A percentile compares a stretch with the other conserved stretches of the same genome.
Conservation (phyloP, 2,888 invertebrate species). For the Zele albiditarsus region DNA sequence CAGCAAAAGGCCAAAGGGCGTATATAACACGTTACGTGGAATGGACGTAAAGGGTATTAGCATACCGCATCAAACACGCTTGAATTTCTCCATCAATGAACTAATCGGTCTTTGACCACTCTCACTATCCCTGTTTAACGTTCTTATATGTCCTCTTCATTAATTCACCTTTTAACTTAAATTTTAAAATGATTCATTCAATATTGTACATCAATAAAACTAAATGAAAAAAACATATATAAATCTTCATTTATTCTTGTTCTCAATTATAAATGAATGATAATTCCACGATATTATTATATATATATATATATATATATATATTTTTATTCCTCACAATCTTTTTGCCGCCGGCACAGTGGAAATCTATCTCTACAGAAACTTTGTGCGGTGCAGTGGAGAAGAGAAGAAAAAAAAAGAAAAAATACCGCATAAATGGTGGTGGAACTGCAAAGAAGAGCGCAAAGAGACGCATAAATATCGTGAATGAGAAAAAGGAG, state of each 20-base stretch:
- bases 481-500: background rate
- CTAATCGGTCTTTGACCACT: background rate
- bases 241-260: background rate
- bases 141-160: background rate
- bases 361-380: background rate
- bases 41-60: too few relatives aligned
- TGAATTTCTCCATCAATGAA: background rate
- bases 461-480: conserved; percentile 18
- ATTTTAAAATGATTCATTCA: background rate
- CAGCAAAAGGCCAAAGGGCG: too few relatives aligned
- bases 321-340: background rate
- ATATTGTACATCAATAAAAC: background rate
- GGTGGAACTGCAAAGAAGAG: conserved; percentile 1
- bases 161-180: background rate
- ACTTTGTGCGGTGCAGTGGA: conserved; percentile 5
- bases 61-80: background rate
- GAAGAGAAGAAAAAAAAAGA: background rate
- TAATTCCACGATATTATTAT: background rate
- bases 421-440: conserved; percentile 12
- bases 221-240: background rate
- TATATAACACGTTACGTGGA: too few relatives aligned
- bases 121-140: background rate
- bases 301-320: too few relatives aligned
- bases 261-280: background rate
- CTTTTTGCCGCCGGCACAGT: background rate